Evolutionary conservation across 2,113 vertebrate genomes (phyloP).

Genomic region (Tachycineta bicolor): DNA sequence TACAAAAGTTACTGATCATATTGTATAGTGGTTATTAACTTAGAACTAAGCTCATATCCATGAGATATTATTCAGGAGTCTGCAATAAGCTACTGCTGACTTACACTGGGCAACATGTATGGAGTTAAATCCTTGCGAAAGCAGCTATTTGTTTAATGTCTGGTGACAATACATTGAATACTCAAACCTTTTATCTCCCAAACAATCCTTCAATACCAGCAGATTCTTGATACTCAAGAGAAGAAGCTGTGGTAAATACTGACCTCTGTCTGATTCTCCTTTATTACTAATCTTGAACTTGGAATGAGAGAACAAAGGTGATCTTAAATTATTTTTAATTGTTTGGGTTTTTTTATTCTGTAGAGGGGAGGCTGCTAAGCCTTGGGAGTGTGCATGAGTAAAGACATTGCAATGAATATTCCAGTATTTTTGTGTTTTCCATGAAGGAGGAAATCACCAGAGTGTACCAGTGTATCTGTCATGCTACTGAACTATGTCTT

Average conservation of each 20-base stretch:
- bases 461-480: background rate
- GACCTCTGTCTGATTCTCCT: background rate
- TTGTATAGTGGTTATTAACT: background rate
- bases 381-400: background rate
- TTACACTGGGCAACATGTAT: background rate
- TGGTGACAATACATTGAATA: background rate
- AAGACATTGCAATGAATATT: background rate
- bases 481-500: background rate
- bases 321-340: background rate
- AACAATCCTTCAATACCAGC: background rate
- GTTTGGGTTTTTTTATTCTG: background rate
- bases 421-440: background rate
- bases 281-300: background rate
- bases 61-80: background rate
- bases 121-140: background rate
- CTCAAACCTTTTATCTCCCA: background rate
- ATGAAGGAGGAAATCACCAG: background rate
- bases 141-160: background rate
- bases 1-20: background rate
- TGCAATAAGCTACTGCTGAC: background rate
- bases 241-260: background rate
- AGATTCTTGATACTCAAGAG: background rate
- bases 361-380: background rate
- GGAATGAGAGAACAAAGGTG: background rate
- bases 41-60: background rate